Conservation (phyloP, 2,797 vertebrate species). For the Ctenopoma multispine region DNA sequence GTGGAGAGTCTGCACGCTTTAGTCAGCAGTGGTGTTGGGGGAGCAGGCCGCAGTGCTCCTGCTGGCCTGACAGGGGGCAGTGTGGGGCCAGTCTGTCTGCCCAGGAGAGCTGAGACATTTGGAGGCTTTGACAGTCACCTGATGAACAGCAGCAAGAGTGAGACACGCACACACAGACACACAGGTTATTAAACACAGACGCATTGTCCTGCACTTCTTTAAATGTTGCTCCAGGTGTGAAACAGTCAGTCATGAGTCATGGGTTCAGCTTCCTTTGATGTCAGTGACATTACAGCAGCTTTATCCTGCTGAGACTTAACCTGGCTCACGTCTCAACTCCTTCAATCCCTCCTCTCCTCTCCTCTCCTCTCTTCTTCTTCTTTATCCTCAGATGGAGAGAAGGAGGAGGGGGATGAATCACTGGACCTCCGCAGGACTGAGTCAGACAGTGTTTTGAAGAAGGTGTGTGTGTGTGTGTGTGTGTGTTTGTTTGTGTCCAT, state of each 20-base stretch:
- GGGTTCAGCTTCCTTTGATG: background rate
- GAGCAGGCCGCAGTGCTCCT: slow-evolving; percentile 69
- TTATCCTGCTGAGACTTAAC: background rate
- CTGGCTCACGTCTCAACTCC: background rate
- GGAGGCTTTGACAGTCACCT: slow-evolving; percentile 96
- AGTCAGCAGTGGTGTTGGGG: slow-evolving; percentile 84
- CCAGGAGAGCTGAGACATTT: slow-evolving; percentile 93
- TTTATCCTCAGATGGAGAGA: slow-evolving; percentile 86
- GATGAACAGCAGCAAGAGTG: slow-evolving; percentile 91
- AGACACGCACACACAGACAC: slow-evolving; percentile 35
- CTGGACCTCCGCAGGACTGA: slow-evolving; percentile 94
- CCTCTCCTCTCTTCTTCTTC: background rate
- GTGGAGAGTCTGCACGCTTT: slow-evolving; percentile 89
- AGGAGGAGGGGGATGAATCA: slow-evolving; percentile 89
- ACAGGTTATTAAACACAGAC: too few relatives aligned
- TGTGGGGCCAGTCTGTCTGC: slow-evolving; percentile 88
- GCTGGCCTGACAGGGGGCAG: slow-evolving; percentile 78
- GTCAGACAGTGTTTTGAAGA: slow-evolving; percentile 93
- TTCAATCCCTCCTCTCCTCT: background rate
- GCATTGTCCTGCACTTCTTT: background rate
- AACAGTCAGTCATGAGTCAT: background rate
- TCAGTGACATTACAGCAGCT: background rate
- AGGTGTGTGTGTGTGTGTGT: slow-evolving; percentile 76
- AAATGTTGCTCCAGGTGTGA: background rate
- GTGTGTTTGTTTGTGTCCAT: slow-evolving; percentile 34